phyloP scores from a whole-genome alignment of 2,113 vertebrate species.

The Rhynchopsitta pachyrhyncha region DNA sequence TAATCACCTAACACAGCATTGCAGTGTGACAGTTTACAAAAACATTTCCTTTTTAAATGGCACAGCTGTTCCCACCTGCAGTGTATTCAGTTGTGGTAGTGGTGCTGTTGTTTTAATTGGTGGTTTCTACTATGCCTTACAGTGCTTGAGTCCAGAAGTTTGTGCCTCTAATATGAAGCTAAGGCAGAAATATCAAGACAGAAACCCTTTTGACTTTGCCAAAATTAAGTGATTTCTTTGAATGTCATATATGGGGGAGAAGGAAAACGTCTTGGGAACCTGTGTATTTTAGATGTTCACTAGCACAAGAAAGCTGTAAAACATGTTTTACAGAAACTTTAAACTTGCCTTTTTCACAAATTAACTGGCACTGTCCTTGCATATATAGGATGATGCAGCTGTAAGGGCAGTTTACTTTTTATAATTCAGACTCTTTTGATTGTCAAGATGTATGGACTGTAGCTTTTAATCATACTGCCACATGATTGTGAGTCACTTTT shows the following conservation, averaged over 20 bases:
- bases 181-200: slow-evolving; percentile 64
- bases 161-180: slow-evolving; percentile 76
- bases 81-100: slow-evolving; percentile 56
- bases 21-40: slow-evolving; percentile 73
- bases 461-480: slow-evolving; percentile 75
- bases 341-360: slow-evolving; percentile 64
- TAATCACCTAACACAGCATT: slow-evolving; percentile 61
- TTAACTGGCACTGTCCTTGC: slow-evolving; percentile 55
- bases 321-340: slow-evolving; percentile 65
- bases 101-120: slow-evolving; percentile 45
- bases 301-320: slow-evolving; percentile 69
- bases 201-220: slow-evolving; percentile 66
- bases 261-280: slow-evolving; percentile 57
- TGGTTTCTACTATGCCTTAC: slow-evolving; percentile 85
- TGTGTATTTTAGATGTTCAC: slow-evolving; percentile 64
- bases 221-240: slow-evolving; percentile 66
- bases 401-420: slow-evolving; percentile 74
- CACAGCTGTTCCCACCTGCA: slow-evolving; percentile 66
- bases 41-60: slow-evolving; percentile 56
- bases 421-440: slow-evolving; percentile 74
- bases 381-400: slow-evolving; percentile 63
- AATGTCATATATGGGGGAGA: slow-evolving; percentile 57
- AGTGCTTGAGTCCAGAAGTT: slow-evolving; percentile 74
- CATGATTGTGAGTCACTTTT: slow-evolving; percentile 73
- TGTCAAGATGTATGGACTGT: slow-evolving; percentile 73